A percentile compares a stretch with the other conserved stretches of the same genome.
Evolutionary conservation across 2,888 invertebrate species (phyloP).

Genomic region (Isoperla grammatica): DNA sequence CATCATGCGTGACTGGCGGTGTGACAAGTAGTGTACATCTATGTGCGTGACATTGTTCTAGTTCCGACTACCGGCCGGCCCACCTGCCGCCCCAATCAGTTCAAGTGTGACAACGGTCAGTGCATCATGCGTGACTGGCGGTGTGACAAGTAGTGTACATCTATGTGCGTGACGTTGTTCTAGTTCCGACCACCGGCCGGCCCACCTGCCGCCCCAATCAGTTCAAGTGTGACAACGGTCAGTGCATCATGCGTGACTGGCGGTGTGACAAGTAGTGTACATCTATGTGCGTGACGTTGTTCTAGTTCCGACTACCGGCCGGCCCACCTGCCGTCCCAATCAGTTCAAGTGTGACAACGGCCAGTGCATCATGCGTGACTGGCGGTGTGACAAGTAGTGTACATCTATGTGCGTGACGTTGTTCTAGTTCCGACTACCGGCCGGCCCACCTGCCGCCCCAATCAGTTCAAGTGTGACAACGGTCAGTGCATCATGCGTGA

Average conservation of each 20-base stretch:
- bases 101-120: conserved; percentile 46
- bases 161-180: too few relatives aligned
- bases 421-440: neutral
- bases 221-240: conserved; percentile 47
- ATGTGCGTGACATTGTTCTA: too few relatives aligned
- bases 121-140: conserved; percentile 51
- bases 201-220: conserved; percentile 33
- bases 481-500: conserved; percentile 49
- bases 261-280: conserved; percentile 55
- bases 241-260: conserved; percentile 51
- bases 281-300: too few relatives aligned
- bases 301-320: neutral
- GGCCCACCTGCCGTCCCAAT: conserved; percentile 28
- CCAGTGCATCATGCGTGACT: conserved; percentile 49
- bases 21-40: conserved; percentile 57
- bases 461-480: conserved; percentile 46
- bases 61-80: neutral
- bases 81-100: conserved; percentile 36
- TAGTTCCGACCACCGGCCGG: neutral
- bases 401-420: too few relatives aligned
- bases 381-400: conserved; percentile 55
- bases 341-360: conserved; percentile 47
- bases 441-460: conserved; percentile 24
- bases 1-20: conserved; percentile 49
- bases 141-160: conserved; percentile 57